Evolutionary conservation across 2,797 vertebrate genomes (phyloP).

Genomic region (Trachops cirrhosus): DNA sequence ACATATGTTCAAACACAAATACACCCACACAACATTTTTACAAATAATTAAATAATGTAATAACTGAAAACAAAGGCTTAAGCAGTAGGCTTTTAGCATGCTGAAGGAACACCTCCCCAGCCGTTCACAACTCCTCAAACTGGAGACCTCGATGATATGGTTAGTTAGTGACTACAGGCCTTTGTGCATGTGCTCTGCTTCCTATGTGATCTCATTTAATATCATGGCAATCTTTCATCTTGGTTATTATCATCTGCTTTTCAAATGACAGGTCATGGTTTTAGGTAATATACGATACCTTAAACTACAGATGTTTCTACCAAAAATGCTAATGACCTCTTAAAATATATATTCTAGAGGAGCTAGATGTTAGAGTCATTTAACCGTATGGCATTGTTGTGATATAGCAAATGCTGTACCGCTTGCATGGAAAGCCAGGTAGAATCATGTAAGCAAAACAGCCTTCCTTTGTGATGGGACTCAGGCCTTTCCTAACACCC

Average conservation of each 20-base stretch:
- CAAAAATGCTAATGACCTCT: rapidly evolving
- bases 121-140: rapidly evolving
- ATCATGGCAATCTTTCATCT: rapidly evolving
- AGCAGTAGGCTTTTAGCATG: neutral
- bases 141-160: rapidly evolving
- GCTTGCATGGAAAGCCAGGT: neutral
- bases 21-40: neutral
- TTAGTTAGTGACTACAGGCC: rapidly evolving
- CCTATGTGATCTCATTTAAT: no score
- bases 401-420: rapidly evolving
- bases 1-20: neutral
- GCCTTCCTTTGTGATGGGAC: neutral
- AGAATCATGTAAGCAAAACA: rapidly evolving
- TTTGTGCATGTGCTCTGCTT: rapidly evolving
- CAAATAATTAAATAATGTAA: no score
- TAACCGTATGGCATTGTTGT: rapidly evolving
- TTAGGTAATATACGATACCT: rapidly evolving
- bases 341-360: neutral
- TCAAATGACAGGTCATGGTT: rapidly evolving
- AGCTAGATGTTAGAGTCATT: no score
- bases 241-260: no score
- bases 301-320: neutral
- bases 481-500: neutral
- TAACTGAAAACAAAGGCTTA: neutral
- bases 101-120: neutral